Percentiles rank a stretch among this genome's conserved stretches.
Evolutionary conservation across 2,113 vertebrate species (phyloP).

Genomic region (Pelobates fuscus): DNA sequence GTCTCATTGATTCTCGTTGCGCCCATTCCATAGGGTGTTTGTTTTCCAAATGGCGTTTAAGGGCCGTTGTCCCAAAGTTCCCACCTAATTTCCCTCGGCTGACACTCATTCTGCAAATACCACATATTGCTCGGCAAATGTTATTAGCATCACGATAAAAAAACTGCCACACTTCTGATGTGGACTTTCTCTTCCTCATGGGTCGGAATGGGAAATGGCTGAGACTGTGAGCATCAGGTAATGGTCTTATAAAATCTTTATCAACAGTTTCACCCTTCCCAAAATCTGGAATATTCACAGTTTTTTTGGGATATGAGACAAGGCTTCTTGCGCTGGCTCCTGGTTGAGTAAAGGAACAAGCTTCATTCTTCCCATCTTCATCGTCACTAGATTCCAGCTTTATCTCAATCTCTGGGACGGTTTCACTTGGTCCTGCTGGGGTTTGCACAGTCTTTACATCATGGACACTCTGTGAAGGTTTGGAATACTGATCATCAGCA

Average conservation of each 20-base stretch:
- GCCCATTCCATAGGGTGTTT: slow-evolving; percentile 7
- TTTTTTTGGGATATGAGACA: neutral
- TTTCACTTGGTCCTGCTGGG: neutral
- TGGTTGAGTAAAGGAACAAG: neutral
- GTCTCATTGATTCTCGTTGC: slow-evolving; percentile 22
- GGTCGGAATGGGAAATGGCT: neutral
- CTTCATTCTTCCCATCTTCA: slow-evolving; percentile 7
- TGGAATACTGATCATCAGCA: too few relatives aligned
- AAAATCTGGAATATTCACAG: fast-evolving
- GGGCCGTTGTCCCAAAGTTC: neutral
- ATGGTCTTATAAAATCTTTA: neutral
- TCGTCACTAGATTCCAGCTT: slow-evolving; percentile 33
- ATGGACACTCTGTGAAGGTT: too few relatives aligned
- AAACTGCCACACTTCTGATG: slow-evolving; percentile 17
- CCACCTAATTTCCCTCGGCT: slow-evolving; percentile 6
- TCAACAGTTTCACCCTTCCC: neutral
- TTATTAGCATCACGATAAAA: neutral
- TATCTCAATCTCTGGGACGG: slow-evolving; percentile 25
- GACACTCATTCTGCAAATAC: neutral
- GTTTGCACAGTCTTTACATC: neutral
- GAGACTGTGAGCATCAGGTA: neutral
- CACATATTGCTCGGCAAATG: slow-evolving; percentile 13
- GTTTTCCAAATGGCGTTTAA: neutral
- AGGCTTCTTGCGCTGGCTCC: neutral
- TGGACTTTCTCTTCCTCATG: neutral